A percentile compares a stretch with the other conserved stretches of the same genome.
Evolutionary conservation across 2,797 vertebrate species (phyloP).

Genomic region (Cossypha niveicapilla): DNA sequence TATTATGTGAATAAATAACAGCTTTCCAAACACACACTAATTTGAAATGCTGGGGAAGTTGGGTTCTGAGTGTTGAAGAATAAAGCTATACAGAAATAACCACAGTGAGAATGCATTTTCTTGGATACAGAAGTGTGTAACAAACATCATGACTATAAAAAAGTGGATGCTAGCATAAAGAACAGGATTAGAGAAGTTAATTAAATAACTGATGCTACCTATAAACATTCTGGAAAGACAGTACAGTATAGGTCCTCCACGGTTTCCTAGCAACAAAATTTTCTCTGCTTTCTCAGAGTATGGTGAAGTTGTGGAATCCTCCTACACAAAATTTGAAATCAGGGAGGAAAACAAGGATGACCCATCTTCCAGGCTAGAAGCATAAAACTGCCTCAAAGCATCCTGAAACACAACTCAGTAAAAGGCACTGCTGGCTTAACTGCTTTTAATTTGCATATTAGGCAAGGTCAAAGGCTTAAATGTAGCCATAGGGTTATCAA

Average conservation of each 20-base stretch:
- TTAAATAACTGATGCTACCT: conserved; percentile 8
- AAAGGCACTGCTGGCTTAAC: neutral
- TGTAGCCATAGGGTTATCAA: neutral
- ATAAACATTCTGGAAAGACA: conserved; percentile 21
- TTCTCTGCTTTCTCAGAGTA: conserved; percentile 51
- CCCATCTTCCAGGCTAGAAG: neutral
- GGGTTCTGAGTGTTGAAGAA: neutral
- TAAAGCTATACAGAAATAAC: neutral
- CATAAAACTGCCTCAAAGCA: neutral
- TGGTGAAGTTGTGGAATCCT: conserved; percentile 55
- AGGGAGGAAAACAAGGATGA: conserved; percentile 48
- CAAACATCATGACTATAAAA: neutral
- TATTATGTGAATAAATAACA: neutral
- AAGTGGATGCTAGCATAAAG: neutral
- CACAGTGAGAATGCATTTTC: neutral
- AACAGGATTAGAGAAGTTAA: neutral
- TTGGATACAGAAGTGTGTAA: neutral
- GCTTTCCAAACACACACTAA: neutral
- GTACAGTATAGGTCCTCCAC: conserved; percentile 9
- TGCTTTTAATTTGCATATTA: neutral
- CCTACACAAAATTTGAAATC: conserved; percentile 60
- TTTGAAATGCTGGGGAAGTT: neutral
- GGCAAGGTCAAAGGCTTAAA: neutral
- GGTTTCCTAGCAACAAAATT: conserved; percentile 74
- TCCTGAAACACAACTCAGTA: neutral